phyloP scores from a whole-genome alignment of 2,797 vertebrate species.

The Eidolon dupreanum region DNA sequence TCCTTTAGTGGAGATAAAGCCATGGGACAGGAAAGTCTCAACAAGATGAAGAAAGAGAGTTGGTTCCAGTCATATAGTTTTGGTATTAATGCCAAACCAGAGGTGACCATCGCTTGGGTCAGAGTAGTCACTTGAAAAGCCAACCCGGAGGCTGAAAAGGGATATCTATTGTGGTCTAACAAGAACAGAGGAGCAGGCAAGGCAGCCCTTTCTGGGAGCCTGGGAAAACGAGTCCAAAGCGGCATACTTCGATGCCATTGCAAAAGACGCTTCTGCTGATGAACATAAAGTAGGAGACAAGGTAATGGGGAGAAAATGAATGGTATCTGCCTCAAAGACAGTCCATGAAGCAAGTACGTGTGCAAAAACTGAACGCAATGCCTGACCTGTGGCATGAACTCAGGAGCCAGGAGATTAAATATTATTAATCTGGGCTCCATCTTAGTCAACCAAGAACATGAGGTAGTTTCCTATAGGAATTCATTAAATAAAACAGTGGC shows the following conservation, averaged over 20 bases:
- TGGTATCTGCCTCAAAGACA: neutral
- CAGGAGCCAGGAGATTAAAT: neutral
- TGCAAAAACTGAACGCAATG: accelerated
- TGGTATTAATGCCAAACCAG: neutral
- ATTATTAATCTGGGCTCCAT: neutral
- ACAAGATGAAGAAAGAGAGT: neutral
- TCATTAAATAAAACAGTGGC: neutral
- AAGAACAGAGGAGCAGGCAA: neutral
- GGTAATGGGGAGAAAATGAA: neutral
- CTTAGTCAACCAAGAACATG: neutral
- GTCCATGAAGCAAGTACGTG: neutral
- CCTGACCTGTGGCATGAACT: neutral
- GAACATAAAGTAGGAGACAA: neutral
- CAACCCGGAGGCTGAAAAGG: neutral
- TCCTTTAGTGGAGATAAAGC: neutral
- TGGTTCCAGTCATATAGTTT: neutral
- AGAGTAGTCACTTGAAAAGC: neutral
- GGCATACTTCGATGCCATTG: neutral
- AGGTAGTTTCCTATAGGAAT: neutral
- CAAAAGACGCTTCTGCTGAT: neutral
- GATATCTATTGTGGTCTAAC: accelerated
- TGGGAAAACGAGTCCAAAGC: neutral
- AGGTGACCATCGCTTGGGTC: too few relatives aligned
- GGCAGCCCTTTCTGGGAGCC: neutral
- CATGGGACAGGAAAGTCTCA: neutral